phyloP scores from a whole-genome alignment of 2,888 invertebrate species.

The Hydraecia micacea region DNA sequence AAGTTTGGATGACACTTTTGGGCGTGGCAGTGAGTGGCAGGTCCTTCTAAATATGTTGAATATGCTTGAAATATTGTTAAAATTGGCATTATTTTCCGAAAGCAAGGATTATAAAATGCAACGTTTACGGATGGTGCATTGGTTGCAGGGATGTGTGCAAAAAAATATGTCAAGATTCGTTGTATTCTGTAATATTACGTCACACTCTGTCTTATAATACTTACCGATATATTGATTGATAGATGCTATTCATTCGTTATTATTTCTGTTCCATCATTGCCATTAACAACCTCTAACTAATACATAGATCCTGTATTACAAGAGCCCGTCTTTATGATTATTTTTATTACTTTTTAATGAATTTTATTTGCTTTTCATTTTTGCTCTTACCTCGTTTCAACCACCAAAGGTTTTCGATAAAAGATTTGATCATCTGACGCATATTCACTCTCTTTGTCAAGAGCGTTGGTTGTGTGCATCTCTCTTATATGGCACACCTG shows the following conservation, averaged over 20 bases:
- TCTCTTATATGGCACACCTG: not conserved
- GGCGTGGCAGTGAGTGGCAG: constrained; percentile 62
- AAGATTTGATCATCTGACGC: not conserved
- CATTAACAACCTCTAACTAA: not conserved
- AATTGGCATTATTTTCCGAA: constrained; percentile 90
- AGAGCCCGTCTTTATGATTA: not conserved
- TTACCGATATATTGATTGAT: constrained; percentile 18
- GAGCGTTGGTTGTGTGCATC: not conserved
- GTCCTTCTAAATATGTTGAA: constrained; percentile 57
- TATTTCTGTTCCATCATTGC: not conserved
- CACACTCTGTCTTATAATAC: constrained; percentile 80
- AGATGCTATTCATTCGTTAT: not conserved
- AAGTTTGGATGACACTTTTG: constrained; percentile 54
- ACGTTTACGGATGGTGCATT: constrained; percentile 85
- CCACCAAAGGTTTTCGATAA: not conserved
- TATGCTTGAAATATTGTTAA: constrained; percentile 76
- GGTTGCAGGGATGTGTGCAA: constrained; percentile 88
- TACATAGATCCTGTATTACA: not conserved
- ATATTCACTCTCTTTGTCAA: not conserved
- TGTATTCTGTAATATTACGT: constrained; percentile 81
- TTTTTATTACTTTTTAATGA: not conserved
- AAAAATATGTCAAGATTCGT: constrained; percentile 80
- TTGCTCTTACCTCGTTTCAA: not conserved
- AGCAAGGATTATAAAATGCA: constrained; percentile 84
- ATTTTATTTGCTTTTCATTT: not conserved